Percentiles rank a stretch among this genome's conserved stretches.
These are phyloP conservation scores for Aphelenchoides bicaudatus DNA, from an alignment of 2,888 invertebrate genomes.

Conservation along the genomic window DNA sequence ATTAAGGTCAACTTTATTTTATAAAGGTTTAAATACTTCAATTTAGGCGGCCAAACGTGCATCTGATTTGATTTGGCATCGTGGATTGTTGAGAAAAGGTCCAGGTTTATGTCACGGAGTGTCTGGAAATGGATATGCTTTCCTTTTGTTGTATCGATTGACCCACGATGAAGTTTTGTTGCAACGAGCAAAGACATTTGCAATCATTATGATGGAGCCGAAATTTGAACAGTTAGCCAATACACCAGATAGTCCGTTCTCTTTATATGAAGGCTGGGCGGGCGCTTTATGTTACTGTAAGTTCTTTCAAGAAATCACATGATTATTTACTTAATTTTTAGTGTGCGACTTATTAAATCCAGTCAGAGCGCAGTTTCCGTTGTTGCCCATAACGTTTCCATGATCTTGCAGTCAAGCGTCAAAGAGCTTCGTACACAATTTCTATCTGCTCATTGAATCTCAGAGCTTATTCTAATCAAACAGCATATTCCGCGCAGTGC, in stretches of 20 bases:
- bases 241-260: conserved; percentile 77
- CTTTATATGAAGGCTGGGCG: conserved; percentile 80
- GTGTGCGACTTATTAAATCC: conserved; percentile 74
- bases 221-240: conserved; percentile 66
- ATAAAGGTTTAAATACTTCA: conserved; percentile 59
- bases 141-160: conserved; percentile 73
- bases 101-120: conserved; percentile 84
- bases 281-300: conserved; percentile 84
- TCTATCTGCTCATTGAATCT: neutral
- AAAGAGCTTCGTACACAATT: neutral
- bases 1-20: conserved; percentile 63
- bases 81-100: conserved; percentile 79
- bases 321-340: too few relatives aligned
- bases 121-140: conserved; percentile 76
- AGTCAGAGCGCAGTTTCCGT: conserved; percentile 75
- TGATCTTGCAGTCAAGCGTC: neutral
- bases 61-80: conserved; percentile 76
- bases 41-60: conserved; percentile 70
- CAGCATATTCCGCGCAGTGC: neutral
- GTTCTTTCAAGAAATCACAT: too few relatives aligned
- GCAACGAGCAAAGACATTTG: conserved; percentile 70
- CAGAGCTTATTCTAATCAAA: neutral
- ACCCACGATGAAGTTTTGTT: conserved; percentile 64
- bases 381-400: conserved; percentile 60
- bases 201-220: conserved; percentile 70